These are phyloP conservation scores for Peromyscus maniculatus DNA, from an alignment of 2,113 vertebrate species.

Conservation along the genomic window DNA sequence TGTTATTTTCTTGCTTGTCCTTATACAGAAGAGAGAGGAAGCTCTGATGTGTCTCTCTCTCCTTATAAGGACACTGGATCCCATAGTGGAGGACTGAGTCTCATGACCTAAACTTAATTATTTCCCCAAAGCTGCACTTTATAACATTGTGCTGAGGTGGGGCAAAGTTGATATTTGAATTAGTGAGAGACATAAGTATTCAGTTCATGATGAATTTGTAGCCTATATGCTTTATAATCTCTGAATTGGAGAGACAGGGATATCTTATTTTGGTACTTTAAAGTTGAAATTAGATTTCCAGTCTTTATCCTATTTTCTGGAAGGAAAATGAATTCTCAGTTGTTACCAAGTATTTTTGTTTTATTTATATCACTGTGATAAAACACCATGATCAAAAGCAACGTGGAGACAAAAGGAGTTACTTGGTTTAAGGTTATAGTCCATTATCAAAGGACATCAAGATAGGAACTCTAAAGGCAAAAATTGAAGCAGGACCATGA, in stretches of 20 bases:
- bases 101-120: background rate
- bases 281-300: background rate
- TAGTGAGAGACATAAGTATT: background rate
- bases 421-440: background rate
- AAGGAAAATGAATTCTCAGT: background rate
- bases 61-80: background rate
- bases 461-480: background rate
- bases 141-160: background rate
- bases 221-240: background rate
- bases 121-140: background rate
- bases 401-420: background rate
- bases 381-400: background rate
- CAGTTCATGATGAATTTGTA: background rate
- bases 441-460: background rate
- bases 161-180: background rate
- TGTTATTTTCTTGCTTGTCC: background rate
- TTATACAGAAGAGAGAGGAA: background rate
- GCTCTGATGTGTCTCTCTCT: background rate
- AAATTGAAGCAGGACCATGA: background rate
- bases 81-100: no score
- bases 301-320: background rate
- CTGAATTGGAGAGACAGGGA: background rate
- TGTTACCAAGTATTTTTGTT: background rate
- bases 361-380: background rate
- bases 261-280: background rate